Evolutionary conservation across 53 echinoderm and acorn worm species (phyloP), one percentile per base, ranked within the genome.

Genomic region (Temnopleurus reevesii): DNA sequence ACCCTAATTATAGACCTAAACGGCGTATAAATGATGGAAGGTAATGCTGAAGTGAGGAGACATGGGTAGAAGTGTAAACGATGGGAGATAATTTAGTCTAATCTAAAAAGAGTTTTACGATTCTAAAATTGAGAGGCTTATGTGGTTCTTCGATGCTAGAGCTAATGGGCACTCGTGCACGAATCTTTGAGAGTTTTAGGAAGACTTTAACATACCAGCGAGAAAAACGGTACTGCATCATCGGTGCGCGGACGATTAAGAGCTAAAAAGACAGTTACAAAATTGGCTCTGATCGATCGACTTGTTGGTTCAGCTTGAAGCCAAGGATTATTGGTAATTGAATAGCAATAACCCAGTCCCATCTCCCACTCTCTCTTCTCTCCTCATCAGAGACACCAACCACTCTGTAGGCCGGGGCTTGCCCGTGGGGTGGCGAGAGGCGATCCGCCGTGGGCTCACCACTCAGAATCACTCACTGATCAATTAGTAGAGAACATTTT

Each of bases 291-390:
- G 93, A 90, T 93, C 93, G 93, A 93, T 93, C 64, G 86, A 45
- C 55, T 49, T 93, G 93, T 93, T 92, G 88, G 90, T 93, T 87
- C 93, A 93, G 93, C 93, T 93, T 93, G 26, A 51, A 88, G 90
- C 81, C 90, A 88, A 87, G 88, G 93, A 93, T 93, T 93, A 93
- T 93, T 90, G 93, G 90, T 90, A 93, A 93, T 93, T 93, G 93
- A 93, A 93, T 93, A 90, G 93, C 93, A 93, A 93, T 93, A 93
- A 93, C 71, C 66, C 51, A 60, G 86, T 30, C 26, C 86, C 61
- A 58, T 86, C 86, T 86, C 57, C 35, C 81, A 2, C 49, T 81
- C 54, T 51, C 55, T 53, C 81, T 53, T 35, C 21, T 12, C 45
- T 85, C 60, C 36, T 85, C 54, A 87, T 19, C 88, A 71, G 88